Conservation (phyloP, 2,888 invertebrate species). For the Vandiemenella viatica region DNA sequence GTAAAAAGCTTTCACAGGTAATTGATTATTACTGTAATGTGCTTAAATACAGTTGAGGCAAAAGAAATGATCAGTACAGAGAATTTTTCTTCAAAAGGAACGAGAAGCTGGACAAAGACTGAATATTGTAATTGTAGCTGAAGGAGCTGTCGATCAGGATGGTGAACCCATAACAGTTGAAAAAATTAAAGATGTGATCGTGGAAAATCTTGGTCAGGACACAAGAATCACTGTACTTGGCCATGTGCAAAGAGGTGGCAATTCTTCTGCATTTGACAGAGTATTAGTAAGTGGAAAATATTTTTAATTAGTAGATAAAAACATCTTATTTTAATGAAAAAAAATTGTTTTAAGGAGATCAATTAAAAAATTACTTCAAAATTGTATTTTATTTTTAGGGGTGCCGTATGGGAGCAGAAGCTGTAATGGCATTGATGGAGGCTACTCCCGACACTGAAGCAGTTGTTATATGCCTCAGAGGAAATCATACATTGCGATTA, state of each 20-base stretch:
- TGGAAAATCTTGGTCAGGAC: conserved; percentile 83
- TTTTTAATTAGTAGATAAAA: not conserved
- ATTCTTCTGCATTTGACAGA: conserved; percentile 96
- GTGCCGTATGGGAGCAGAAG: conserved; percentile 98
- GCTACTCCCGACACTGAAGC: conserved; percentile 76
- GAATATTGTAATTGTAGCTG: conserved; percentile 96
- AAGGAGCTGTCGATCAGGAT: conserved; percentile 91
- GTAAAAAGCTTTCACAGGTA: conserved; percentile 89
- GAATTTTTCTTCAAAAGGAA: no score
- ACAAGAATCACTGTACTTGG: conserved; percentile 95
- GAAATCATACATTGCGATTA: conserved; percentile 91
- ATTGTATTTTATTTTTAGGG: conserved; percentile 39
- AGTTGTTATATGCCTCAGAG: conserved; percentile 85
- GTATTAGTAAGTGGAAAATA: conserved; percentile 63
- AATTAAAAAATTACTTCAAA: not conserved
- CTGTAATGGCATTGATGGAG: conserved; percentile 95
- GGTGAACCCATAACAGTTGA: conserved; percentile 90
- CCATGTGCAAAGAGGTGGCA: conserved; percentile 96
- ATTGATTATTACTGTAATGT: no score
- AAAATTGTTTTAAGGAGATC: not conserved
- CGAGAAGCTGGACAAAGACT: conserved; percentile 89
- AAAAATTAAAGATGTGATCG: conserved; percentile 77
- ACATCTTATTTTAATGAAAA: not conserved
- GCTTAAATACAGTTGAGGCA: no score
- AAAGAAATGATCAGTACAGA: no score